Base-by-base conservation (phyloP, 2,113 vertebrate species). In the Phoxinus phoxinus region DNA sequence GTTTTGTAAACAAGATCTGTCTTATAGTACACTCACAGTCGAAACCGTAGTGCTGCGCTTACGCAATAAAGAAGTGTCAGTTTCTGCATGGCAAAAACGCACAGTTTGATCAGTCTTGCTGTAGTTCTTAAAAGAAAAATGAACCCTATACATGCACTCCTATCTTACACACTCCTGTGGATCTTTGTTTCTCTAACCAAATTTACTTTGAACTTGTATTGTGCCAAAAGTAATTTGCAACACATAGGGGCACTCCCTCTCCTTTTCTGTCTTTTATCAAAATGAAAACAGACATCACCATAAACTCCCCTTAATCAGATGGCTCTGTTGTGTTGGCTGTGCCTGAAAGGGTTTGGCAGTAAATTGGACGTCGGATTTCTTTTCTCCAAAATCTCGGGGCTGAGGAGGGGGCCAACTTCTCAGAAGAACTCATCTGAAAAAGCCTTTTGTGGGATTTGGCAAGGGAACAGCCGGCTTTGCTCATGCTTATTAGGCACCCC, bases 281-380 rank as follows among this genome's bases (percentile, higher is more conserved):
- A 92, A 90, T 94, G 89, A 93, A 94, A 94, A 89, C 92, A 94
- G 91, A 93, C 91, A 92, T 93, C 89, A 90, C 93, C 92, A 83
- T 92, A 88, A 91, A 90, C 80, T 88, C 17, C 79, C 90, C 89
- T 90, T 94, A 93, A 93, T 95, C 93, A 94, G 92, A 93, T 95
- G 90, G 92, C 91, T 92, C 93, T 94, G 91, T 92, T 93, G 83
- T 46, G 92, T 93, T 94, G 93, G 93, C 93, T 88, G 85, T 80
- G 89, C 91, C 94, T 94, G 93, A 95, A 94, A 95, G 93, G 91
- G 89, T 90, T 93, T 94, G 94, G 91, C 89, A 92, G 90, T 92
- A 92, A 94, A 94, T 94, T 93, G 93, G 91, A 90, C 87, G 90
- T 92, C 92, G 91, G 91, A 93, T 94, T 93, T 92, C 86, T 90